Conservation (phyloP, 2,113 vertebrate species). For the Polypterus bichir region DNA sequence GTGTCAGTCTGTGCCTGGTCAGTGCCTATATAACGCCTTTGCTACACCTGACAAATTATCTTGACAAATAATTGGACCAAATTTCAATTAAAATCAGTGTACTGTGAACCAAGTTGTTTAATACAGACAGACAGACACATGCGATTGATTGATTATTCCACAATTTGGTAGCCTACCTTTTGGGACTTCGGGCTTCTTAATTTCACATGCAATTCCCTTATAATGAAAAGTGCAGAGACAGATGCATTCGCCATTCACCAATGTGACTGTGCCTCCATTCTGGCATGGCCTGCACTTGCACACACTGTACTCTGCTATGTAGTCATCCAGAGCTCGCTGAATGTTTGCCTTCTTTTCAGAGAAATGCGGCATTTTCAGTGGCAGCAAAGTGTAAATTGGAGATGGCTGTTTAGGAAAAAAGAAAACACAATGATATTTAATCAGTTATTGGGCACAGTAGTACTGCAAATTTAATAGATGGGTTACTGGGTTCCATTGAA, state of each 20-base stretch:
- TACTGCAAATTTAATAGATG: neutral
- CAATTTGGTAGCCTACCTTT: conserved; percentile 35
- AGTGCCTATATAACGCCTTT: too few species aligned
- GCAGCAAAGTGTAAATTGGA: conserved; percentile 64
- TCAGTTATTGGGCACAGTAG: neutral
- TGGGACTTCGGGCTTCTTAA: conserved; percentile 16
- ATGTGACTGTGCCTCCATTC: conserved; percentile 60
- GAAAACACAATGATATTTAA: conserved; percentile 11
- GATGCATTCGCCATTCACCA: conserved; percentile 62
- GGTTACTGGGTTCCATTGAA: too few species aligned
- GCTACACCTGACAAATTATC: too few species aligned
- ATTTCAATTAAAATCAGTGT: too few species aligned
- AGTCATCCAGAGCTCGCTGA: conserved; percentile 57
- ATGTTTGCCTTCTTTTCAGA: conserved; percentile 56
- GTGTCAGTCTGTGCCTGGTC: too few species aligned
- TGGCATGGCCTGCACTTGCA: conserved; percentile 69
- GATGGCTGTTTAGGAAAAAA: conserved; percentile 29
- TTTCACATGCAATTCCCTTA: conserved; percentile 63
- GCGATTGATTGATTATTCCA: conserved; percentile 1
- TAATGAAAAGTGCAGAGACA: conserved; percentile 55
- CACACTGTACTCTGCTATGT: conserved; percentile 58
- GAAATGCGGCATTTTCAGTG: conserved; percentile 45
- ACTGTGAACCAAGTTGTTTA: too few species aligned
- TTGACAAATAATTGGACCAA: too few species aligned
- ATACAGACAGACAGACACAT: neutral